Evolutionary conservation across 2,113 vertebrate genomes (phyloP).

Genomic region (Neopipo cinnamomea): DNA sequence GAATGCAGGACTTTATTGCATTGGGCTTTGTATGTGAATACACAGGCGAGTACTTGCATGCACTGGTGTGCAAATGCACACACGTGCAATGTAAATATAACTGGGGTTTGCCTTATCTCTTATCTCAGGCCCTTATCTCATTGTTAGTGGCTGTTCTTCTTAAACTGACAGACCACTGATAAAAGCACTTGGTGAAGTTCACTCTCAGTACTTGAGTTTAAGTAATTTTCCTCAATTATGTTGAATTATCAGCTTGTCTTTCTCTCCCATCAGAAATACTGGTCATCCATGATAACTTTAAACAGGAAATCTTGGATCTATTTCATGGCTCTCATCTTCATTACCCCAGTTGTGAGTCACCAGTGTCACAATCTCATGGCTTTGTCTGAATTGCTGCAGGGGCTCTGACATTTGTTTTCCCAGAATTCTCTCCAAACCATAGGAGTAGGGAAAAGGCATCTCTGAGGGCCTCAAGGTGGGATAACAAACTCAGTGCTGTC

Average conservation of each 20-base stretch:
- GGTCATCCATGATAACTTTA: background rate
- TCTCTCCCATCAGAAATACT: background rate
- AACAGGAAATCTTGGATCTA: background rate
- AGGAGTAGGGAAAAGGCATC: background rate
- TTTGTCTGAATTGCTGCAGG: background rate
- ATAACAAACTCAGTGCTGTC: background rate
- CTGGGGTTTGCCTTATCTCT: background rate
- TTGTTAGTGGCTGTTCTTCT: background rate
- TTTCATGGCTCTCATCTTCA: background rate
- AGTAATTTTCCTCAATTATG: background rate
- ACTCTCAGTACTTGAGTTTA: background rate
- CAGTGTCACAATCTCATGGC: background rate
- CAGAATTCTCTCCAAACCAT: background rate
- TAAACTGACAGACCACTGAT: background rate
- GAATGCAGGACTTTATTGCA: background rate
- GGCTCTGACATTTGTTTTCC: background rate
- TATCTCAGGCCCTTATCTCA: background rate
- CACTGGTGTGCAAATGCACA: background rate
- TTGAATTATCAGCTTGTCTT: background rate
- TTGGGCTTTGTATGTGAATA: background rate
- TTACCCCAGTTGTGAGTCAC: background rate
- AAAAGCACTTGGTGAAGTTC: background rate
- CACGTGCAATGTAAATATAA: background rate
- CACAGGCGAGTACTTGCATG: background rate
- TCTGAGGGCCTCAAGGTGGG: background rate